Base-by-base conservation (phyloP, 2,888 invertebrate genomes). In the Branchellion lobata region DNA sequence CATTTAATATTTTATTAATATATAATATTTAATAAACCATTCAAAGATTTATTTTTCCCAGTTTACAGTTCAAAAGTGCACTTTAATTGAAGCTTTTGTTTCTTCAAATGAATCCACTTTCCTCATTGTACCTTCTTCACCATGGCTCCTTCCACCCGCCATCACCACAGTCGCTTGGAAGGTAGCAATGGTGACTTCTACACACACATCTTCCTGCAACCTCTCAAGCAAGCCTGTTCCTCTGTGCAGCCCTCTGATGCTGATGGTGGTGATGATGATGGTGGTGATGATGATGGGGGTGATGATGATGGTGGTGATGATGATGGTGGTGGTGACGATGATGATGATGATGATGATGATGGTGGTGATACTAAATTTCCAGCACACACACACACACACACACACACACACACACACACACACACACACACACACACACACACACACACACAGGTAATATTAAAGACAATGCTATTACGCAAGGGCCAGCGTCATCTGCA, bases 231-330 rank as follows among this genome's bases (percentile, higher is more conserved):
- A 5, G 24, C 21, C 65, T 65, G n/a, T 65, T 8, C 65, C 8
- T 65, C 65, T 11, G n/a, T 5, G 3, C 65, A 65, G 3, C 24
- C 5, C 21, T 21, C 5, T 65, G 8, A 65, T 65, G 8, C 3
- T 21, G 8, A 65, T 36, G 24, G n/a, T 36, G 73, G 34, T 65
- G 65, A 65, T 65, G 65, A 65, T 65, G 29, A 65, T n/a, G 29
- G 21, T n/a, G 5, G 21, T 65, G 8, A 65, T 21, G 8, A 65
- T 65, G n/a, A 21, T 21, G n/a, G 21, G 8, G 8, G 21, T 21
- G n/a, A 21, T 65, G 24, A 21, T 65, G 65, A 11, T 29, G 65
- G 29, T 65, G 21, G 5, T 5, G 21, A 27, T 21, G 8, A 65
- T 36, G 24, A 34, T 36, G 73, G 34, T 65, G 65, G 21, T 65